phyloP scores from a whole-genome alignment of 2,797 vertebrate species.

The Rhabdophis nuchalis region DNA sequence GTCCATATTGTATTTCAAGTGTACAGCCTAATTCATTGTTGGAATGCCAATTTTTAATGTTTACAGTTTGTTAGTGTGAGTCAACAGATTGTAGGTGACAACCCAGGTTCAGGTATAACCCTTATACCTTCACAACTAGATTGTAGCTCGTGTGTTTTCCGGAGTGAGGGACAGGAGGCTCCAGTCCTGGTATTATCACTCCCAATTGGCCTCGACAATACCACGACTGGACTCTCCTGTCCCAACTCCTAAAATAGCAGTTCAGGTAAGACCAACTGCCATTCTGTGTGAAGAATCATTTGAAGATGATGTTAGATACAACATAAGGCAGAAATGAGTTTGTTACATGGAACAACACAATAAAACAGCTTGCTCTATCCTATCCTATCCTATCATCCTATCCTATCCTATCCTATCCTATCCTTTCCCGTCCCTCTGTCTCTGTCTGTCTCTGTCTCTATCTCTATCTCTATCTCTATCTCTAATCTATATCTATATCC shows the following conservation, averaged over 20 bases:
- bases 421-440: too few relatives aligned
- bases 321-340: not conserved
- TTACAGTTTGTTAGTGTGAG: not conserved
- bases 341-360: not conserved
- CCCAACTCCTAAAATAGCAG: too few relatives aligned
- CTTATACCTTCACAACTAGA: not conserved
- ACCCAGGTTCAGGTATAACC: not conserved
- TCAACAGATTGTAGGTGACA: not conserved
- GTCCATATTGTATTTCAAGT: not conserved
- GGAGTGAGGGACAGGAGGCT: too few relatives aligned
- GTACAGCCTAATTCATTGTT: not conserved
- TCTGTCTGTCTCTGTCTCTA: too few relatives aligned
- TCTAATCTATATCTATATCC: too few relatives aligned
- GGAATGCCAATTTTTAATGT: not conserved
- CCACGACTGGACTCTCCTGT: too few relatives aligned
- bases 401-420: too few relatives aligned
- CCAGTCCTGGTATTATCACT: too few relatives aligned
- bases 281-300: not conserved
- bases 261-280: too few relatives aligned
- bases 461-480: too few relatives aligned
- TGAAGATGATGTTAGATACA: not conserved
- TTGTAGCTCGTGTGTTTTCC: not conserved
- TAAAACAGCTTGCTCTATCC: not conserved
- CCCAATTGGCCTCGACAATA: too few relatives aligned
- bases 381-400: too few relatives aligned